Evolutionary conservation across 2,888 invertebrate species (phyloP).

Genomic region (Xestobium rufovillosum): DNA sequence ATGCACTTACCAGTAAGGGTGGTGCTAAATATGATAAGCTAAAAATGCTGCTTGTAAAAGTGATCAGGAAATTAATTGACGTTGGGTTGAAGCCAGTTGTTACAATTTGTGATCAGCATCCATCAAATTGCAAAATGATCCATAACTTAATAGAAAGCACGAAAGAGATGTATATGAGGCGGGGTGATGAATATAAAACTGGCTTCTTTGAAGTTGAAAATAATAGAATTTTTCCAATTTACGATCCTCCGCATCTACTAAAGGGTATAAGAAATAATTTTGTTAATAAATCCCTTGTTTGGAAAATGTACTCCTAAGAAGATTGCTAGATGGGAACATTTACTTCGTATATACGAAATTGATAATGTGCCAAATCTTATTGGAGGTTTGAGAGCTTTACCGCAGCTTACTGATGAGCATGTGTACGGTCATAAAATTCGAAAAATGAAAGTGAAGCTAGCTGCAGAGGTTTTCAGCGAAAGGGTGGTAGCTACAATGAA

Average conservation of each 20-base stretch:
- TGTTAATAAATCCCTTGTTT: too few relatives aligned
- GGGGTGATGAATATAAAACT: conserved; percentile 5
- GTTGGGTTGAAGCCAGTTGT: conserved; percentile 17
- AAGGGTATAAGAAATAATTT: conserved; percentile 18
- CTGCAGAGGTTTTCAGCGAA: too few relatives aligned
- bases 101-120: conserved; percentile 17
- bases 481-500: too few relatives aligned
- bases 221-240: conserved; percentile 16
- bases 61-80: conserved; percentile 11
- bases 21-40: conserved; percentile 14
- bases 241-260: conserved; percentile 17
- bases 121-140: conserved; percentile 9
- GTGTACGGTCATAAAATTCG: too few relatives aligned
- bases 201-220: conserved; percentile 13
- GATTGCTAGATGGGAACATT: conserved; percentile 19
- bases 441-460: too few relatives aligned
- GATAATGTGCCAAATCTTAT: too few relatives aligned
- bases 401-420: too few relatives aligned
- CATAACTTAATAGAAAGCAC: conserved; percentile 11
- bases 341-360: conserved; percentile 12
- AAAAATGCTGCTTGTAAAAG: conserved; percentile 11
- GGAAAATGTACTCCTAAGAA: conserved; percentile 5
- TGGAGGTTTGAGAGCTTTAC: too few relatives aligned
- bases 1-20: conserved; percentile 12
- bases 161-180: conserved; percentile 8